These are phyloP conservation scores for Salarias fasciatus DNA, from an alignment of 2,797 vertebrate genomes.

Conservation along the genomic window DNA sequence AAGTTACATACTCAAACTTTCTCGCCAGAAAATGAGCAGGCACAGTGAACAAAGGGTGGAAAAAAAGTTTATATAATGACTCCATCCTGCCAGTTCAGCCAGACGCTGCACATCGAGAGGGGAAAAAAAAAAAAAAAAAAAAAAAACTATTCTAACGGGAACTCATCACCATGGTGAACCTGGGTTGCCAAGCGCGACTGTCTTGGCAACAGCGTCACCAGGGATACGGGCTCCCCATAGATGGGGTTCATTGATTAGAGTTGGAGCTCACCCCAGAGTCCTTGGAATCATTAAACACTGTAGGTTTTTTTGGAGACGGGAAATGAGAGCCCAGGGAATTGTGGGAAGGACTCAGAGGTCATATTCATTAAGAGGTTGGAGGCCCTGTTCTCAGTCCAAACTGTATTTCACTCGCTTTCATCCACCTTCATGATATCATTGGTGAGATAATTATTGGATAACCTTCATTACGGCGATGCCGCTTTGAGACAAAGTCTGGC, in stretches of 20 bases:
- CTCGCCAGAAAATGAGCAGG: constrained; percentile 77
- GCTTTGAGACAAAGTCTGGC: neutral
- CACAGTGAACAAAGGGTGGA: constrained; percentile 60
- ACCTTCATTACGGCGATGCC: constrained; percentile 37
- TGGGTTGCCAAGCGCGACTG: constrained; percentile 71
- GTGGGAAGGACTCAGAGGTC: constrained; percentile 68
- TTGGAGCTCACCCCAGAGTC: constrained; percentile 74
- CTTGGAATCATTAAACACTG: constrained; percentile 81
- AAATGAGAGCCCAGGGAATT: constrained; percentile 68
- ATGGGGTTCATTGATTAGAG: constrained; percentile 81
- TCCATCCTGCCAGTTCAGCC: constrained; percentile 70
- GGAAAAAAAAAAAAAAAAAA: constrained; percentile 62
- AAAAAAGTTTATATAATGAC: constrained; percentile 82
- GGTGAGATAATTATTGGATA: constrained; percentile 53
- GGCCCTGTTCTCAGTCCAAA: constrained; percentile 59
- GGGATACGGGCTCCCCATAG: constrained; percentile 72
- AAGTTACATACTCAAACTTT: constrained; percentile 22
- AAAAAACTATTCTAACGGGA: constrained; percentile 66
- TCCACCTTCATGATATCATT: constrained; percentile 66
- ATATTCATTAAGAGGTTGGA: constrained; percentile 76
- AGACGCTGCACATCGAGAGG: constrained; percentile 77
- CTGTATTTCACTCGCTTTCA: constrained; percentile 58
- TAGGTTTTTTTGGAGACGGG: constrained; percentile 48
- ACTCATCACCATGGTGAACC: constrained; percentile 82
- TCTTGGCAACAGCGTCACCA: constrained; percentile 74